Evolutionary conservation across 2,888 invertebrate genomes (phyloP).

Genomic region (Acanthosepion pharaonis): DNA sequence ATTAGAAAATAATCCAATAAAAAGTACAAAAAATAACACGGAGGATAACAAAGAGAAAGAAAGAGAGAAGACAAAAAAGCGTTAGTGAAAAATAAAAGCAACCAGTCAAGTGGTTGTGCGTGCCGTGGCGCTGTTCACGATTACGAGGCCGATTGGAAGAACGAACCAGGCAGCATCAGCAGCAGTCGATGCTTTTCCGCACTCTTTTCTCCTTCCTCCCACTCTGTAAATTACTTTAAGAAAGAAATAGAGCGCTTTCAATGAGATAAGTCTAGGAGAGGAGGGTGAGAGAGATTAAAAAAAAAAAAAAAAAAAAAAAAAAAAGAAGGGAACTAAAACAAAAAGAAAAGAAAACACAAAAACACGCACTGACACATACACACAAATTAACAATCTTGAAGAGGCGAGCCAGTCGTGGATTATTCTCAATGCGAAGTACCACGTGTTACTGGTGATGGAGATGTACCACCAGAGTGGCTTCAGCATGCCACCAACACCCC

Average conservation of each 20-base stretch:
- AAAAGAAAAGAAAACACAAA: not conserved
- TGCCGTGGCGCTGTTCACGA: not conserved
- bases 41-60: not conserved
- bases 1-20: too few relatives aligned
- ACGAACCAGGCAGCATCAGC: not conserved
- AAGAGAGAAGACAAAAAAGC: not conserved
- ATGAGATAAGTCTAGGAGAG: too few relatives aligned
- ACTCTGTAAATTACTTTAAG: not conserved
- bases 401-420: not conserved
- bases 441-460: conserved; percentile 33
- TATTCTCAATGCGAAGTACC: not conserved
- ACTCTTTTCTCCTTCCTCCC: not conserved
- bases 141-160: not conserved
- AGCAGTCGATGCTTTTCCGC: not conserved
- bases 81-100: not conserved
- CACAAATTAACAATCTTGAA: conserved; percentile 4
- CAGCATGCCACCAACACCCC: not conserved
- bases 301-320: not conserved
- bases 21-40: too few relatives aligned
- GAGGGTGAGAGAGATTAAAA: too few relatives aligned
- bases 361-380: not conserved
- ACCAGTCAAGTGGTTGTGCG: not conserved
- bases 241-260: not conserved
- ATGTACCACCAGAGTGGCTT: not conserved
- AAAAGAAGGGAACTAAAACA: not conserved